phyloP scores from a whole-genome alignment of 1,140 invertebrate genomes.

The Scylla paramamosain region DNA sequence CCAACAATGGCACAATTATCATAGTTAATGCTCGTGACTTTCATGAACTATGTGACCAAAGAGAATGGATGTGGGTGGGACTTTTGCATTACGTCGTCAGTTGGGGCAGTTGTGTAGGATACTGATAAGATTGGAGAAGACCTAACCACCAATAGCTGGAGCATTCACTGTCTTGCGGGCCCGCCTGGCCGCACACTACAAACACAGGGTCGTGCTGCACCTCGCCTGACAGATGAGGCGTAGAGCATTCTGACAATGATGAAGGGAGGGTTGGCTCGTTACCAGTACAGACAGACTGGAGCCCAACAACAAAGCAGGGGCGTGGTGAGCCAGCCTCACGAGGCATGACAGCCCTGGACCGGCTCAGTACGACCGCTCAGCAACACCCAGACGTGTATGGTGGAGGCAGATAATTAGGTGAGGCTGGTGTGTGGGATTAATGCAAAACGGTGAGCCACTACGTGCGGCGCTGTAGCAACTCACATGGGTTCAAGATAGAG shows the following conservation, averaged over 20 bases:
- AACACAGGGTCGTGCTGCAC: neutral
- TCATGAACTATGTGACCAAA: too few relatives aligned
- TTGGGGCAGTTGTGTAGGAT: too few relatives aligned
- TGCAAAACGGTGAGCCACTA: neutral
- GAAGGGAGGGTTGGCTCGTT: too few relatives aligned
- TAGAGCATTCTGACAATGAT: too few relatives aligned
- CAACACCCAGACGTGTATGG: neutral
- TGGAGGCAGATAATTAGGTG: neutral
- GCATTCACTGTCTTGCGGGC: neutral
- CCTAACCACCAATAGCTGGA: neutral
- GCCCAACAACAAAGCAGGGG: neutral
- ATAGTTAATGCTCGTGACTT: too few relatives aligned
- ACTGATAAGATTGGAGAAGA: too few relatives aligned
- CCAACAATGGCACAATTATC: too few relatives aligned
- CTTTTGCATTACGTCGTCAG: too few relatives aligned
- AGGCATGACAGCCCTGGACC: neutral
- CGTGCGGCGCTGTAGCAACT: neutral
- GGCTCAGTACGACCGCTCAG: neutral
- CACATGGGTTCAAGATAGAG: slow-evolving; percentile 70
- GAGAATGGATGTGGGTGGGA: too few relatives aligned
- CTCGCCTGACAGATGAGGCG: too few relatives aligned
- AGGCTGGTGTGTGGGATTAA: neutral
- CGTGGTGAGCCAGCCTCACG: neutral
- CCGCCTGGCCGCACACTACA: neutral
- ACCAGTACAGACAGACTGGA: neutral